Evolutionary conservation across 2,888 invertebrate genomes (phyloP).

Genomic region (Sialis fuliginosa): DNA sequence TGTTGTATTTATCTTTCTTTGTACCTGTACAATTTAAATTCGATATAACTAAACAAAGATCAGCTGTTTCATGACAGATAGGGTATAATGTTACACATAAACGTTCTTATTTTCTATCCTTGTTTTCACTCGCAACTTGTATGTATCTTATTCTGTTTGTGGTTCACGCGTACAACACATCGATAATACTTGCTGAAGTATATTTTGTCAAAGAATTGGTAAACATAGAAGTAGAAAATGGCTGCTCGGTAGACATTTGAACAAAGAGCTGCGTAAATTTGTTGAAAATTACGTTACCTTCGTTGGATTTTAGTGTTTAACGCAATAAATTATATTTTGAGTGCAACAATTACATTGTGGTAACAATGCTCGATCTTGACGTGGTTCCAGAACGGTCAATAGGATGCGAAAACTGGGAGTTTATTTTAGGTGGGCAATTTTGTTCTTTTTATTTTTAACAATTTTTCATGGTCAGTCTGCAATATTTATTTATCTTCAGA

Average conservation of each 20-base stretch:
- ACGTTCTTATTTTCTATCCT: not conserved
- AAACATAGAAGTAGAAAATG: conserved; percentile 1
- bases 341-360: not conserved
- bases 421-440: conserved; percentile 67
- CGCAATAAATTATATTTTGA: not conserved
- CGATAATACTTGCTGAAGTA: no score
- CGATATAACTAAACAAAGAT: conserved; percentile 1
- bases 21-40: no score
- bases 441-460: not conserved
- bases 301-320: not conserved
- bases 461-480: no score
- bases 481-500: no score
- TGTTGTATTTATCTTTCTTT: no score
- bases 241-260: conserved; percentile 1
- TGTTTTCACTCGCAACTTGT: no score
- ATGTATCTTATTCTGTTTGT: no score
- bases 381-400: conserved; percentile 89
- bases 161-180: no score
- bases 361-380: conserved; percentile 86
- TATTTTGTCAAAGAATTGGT: not conserved
- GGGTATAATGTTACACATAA: not conserved
- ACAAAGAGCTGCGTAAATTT: conserved; percentile 5
- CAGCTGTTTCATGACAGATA: conserved; percentile 5
- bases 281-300: not conserved
- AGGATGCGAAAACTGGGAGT: conserved; percentile 96